A percentile compares a stretch with the other conserved stretches of the same genome.
Conservation (phyloP, 1,140 invertebrate genomes). For the Macrostomum lignano region DNA sequence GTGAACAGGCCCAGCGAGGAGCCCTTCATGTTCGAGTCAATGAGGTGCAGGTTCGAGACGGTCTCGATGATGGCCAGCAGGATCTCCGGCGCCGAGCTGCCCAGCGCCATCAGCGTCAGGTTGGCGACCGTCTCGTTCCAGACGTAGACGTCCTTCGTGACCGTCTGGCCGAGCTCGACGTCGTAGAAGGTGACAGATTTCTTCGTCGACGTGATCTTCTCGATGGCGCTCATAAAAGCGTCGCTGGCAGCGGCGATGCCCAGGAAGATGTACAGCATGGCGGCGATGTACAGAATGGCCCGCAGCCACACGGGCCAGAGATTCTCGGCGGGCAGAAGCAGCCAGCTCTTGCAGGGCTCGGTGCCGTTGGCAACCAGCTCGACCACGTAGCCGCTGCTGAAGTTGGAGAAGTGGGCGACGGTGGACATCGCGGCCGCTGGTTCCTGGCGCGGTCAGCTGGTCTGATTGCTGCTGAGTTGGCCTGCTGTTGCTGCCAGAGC, state of each 20-base stretch:
- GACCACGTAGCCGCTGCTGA: slow-evolving; percentile 5
- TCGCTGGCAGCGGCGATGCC: slow-evolving; percentile 34
- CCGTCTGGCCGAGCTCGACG: slow-evolving; percentile 10
- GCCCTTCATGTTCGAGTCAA: slow-evolving; percentile 7
- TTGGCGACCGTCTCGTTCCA: slow-evolving; percentile 34
- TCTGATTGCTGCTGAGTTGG: no score
- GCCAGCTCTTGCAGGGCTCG: slow-evolving; percentile 12
- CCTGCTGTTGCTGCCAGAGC: no score
- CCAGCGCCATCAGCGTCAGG: slow-evolving; percentile 31
- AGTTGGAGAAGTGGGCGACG: slow-evolving; percentile 4
- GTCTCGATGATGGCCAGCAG: slow-evolving; percentile 30
- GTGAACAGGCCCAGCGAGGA: slow-evolving; percentile 26
- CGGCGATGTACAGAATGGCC: slow-evolving; percentile 14
- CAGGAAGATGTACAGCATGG: slow-evolving; percentile 16
- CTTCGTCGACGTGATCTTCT: slow-evolving; percentile 34
- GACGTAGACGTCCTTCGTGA: slow-evolving; percentile 20
- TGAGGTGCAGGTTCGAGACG: slow-evolving; percentile 7
- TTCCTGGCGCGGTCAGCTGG: neutral
- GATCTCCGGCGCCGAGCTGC: slow-evolving; percentile 32
- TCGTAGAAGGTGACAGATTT: slow-evolving; percentile 29
- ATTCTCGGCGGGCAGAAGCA: slow-evolving; percentile 19
- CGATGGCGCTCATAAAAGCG: slow-evolving; percentile 36
- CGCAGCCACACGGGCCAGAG: slow-evolving; percentile 14
- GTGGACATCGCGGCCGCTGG: neutral
- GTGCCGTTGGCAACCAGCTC: neutral